Conservation (phyloP, 2,797 vertebrate genomes). For the Oryzias dopingdopingensis region DNA sequence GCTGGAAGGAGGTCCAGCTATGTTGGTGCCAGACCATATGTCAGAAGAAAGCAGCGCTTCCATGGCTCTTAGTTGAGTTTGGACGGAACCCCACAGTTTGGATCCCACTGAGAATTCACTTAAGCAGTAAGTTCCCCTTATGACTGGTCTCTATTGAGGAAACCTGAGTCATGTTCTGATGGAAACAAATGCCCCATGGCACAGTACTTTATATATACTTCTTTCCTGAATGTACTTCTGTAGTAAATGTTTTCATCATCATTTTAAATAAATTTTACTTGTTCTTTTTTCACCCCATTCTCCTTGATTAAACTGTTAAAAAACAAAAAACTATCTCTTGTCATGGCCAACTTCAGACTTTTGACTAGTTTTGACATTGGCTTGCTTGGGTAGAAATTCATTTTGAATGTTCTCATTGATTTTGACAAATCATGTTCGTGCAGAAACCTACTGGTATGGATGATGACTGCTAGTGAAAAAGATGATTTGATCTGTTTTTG, state of each 20-base stretch:
- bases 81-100: conserved; percentile 45
- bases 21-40: conserved; percentile 69
- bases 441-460: conserved; percentile 17
- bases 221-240: conserved; percentile 41
- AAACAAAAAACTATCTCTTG: conserved; percentile 15
- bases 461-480: conserved; percentile 25
- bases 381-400: conserved; percentile 12
- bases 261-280: conserved; percentile 28
- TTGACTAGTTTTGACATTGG: conserved; percentile 20
- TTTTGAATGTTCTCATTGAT: conserved; percentile 25
- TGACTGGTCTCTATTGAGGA: conserved; percentile 27
- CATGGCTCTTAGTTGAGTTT: conserved; percentile 54
- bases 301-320: conserved; percentile 24
- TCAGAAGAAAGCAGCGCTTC: conserved; percentile 61
- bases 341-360: conserved; percentile 40
- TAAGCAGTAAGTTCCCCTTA: conserved; percentile 40
- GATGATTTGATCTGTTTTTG: conserved; percentile 33
- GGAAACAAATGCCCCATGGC: conserved; percentile 33
- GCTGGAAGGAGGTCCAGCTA: conserved; percentile 62
- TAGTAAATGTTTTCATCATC: conserved; percentile 56
- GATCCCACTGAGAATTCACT: conserved; percentile 54
- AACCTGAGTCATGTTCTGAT: conserved; percentile 40
- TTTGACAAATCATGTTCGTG: conserved; percentile 33
- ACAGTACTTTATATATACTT: conserved; percentile 1
- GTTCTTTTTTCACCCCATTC: conserved; percentile 1